These are phyloP conservation scores for Anniella stebbinsi DNA, from an alignment of 2,797 vertebrate species.

Conservation along the genomic window DNA sequence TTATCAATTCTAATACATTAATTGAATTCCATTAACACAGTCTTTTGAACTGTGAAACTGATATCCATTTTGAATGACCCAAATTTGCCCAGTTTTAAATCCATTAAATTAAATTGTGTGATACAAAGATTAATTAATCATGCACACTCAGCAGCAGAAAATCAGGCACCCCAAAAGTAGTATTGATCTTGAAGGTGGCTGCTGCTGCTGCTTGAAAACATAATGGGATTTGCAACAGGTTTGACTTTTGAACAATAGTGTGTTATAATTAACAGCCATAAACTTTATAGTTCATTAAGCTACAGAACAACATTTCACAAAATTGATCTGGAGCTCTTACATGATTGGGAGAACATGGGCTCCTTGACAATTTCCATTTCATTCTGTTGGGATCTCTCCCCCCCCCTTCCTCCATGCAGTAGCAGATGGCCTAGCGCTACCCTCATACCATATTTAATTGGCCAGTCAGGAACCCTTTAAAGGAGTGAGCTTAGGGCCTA, in stretches of 20 bases:
- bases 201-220: constrained; percentile 30
- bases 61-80: constrained; percentile 47
- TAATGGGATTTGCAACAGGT: constrained; percentile 69
- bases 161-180: constrained; percentile 62
- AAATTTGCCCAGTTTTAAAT: constrained; percentile 62
- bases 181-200: constrained; percentile 71
- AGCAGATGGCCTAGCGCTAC: background rate
- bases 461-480: background rate
- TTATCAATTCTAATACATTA: constrained; percentile 66
- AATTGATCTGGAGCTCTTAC: constrained; percentile 52
- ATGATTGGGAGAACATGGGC: constrained; percentile 4
- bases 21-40: constrained; percentile 63
- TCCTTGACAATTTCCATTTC: background rate
- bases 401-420: too few species aligned
- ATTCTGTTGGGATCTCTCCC: background rate
- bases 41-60: constrained; percentile 63
- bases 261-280: constrained; percentile 69
- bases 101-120: constrained; percentile 70
- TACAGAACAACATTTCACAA: constrained; percentile 39
- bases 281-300: constrained; percentile 68
- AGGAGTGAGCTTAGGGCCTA: background rate
- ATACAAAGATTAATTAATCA: constrained; percentile 73
- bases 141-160: constrained; percentile 59
- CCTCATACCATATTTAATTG: background rate
- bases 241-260: constrained; percentile 38